Percentiles rank a stretch among this genome's conserved stretches.
Evolutionary conservation across 1,140 invertebrate genomes (phyloP).

Genomic region (Whitmania pigra): DNA sequence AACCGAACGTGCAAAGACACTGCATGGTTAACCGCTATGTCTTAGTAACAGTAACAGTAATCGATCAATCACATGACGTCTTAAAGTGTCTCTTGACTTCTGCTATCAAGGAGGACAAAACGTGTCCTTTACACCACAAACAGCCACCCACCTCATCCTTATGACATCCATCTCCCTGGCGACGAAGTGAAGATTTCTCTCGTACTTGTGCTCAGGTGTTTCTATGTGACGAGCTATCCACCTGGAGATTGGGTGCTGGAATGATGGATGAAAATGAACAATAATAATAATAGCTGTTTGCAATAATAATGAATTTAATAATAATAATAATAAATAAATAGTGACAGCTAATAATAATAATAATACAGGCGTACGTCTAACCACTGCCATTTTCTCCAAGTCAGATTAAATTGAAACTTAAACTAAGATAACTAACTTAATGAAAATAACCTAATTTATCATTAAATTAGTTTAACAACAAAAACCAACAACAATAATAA

Average conservation of each 20-base stretch:
- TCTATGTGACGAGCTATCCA: neutral
- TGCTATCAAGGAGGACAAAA: too few species aligned
- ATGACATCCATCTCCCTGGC: neutral
- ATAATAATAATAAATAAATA: neutral
- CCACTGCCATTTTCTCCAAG: neutral
- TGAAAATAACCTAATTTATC: neutral
- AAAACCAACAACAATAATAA: too few species aligned
- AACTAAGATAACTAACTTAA: neutral
- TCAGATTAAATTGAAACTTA: neutral
- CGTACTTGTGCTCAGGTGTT: neutral
- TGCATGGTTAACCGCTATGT: too few species aligned
- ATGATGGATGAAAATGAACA: neutral
- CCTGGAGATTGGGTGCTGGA: constrained; percentile 5
- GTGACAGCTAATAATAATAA: neutral
- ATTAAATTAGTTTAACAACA: too few species aligned
- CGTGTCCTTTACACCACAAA: too few species aligned
- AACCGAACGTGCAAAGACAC: too few species aligned
- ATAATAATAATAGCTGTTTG: neutral
- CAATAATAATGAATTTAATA: neutral
- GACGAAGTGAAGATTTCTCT: constrained; percentile 11
- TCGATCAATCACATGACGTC: too few species aligned
- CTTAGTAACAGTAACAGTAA: too few species aligned
- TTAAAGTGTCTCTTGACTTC: too few species aligned
- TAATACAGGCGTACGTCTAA: too few species aligned
- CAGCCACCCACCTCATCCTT: constrained; percentile 11